Conservation (phyloP, 2,888 invertebrate species). For the Arge pagana region DNA sequence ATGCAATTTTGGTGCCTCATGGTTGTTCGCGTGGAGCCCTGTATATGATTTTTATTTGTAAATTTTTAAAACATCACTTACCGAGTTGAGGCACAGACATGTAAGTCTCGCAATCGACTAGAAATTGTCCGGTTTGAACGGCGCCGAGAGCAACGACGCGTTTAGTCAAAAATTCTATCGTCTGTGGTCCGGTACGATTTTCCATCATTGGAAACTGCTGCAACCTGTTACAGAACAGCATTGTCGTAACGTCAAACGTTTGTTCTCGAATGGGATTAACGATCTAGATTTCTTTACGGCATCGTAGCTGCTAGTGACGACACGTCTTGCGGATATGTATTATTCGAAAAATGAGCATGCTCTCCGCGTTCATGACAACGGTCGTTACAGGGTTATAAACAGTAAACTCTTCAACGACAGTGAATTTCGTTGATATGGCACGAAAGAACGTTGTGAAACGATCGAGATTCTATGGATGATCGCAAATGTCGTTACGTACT, state of each 20-base stretch:
- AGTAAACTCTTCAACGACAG: neutral
- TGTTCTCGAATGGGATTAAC: too few species aligned
- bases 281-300: too few species aligned
- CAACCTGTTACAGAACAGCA: slow-evolving; percentile 61
- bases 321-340: too few species aligned
- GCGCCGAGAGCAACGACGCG: slow-evolving; percentile 86
- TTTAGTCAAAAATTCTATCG: slow-evolving; percentile 85
- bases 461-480: neutral
- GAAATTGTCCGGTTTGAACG: slow-evolving; percentile 83
- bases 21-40: too few species aligned
- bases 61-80: too few species aligned
- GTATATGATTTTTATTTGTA: too few species aligned
- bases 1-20: too few species aligned
- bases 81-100: slow-evolving; percentile 76
- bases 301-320: too few species aligned
- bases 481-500: neutral
- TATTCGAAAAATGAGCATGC: too few species aligned
- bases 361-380: too few species aligned
- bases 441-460: neutral
- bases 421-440: neutral
- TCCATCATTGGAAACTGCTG: slow-evolving; percentile 88
- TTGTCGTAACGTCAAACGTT: neutral
- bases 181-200: slow-evolving; percentile 87
- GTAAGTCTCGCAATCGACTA: slow-evolving; percentile 95
- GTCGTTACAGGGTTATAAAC: too few species aligned